Conservation (phyloP, 2,113 vertebrate genomes). For the Oriolus oriolus region DNA sequence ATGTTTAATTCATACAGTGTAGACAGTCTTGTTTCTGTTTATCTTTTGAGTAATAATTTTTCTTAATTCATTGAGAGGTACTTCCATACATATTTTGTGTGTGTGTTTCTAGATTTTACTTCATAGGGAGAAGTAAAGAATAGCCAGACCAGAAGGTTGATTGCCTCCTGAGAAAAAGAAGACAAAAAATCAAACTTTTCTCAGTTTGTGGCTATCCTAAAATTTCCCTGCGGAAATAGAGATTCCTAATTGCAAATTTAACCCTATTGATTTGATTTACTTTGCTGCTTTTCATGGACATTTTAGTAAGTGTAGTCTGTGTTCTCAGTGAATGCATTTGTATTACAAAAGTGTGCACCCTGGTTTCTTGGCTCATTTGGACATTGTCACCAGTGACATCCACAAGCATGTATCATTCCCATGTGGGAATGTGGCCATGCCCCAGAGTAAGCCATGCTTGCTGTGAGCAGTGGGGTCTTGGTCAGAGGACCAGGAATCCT, state of each 20-base stretch:
- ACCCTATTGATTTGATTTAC: background rate
- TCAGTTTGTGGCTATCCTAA: background rate
- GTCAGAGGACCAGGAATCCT: background rate
- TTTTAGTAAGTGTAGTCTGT: background rate
- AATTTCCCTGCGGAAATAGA: background rate
- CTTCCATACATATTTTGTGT: background rate
- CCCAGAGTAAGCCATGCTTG: background rate
- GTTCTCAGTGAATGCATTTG: background rate
- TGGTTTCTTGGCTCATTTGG: background rate
- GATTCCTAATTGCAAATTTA: background rate
- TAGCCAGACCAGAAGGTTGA: background rate
- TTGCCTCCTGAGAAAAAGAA: background rate
- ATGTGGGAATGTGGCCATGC: rapidly evolving
- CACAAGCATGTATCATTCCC: background rate
- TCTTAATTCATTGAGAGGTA: background rate
- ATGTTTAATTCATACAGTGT: background rate
- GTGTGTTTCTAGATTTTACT: background rate
- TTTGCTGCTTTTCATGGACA: background rate
- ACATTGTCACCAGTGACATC: background rate
- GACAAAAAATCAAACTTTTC: background rate
- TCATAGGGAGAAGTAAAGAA: background rate
- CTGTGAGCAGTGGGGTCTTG: background rate
- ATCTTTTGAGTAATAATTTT: background rate
- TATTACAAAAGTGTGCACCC: background rate
- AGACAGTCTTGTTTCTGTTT: background rate